phyloP scores from a whole-genome alignment of 2,888 invertebrate species.

The Perithous albicinctus region DNA sequence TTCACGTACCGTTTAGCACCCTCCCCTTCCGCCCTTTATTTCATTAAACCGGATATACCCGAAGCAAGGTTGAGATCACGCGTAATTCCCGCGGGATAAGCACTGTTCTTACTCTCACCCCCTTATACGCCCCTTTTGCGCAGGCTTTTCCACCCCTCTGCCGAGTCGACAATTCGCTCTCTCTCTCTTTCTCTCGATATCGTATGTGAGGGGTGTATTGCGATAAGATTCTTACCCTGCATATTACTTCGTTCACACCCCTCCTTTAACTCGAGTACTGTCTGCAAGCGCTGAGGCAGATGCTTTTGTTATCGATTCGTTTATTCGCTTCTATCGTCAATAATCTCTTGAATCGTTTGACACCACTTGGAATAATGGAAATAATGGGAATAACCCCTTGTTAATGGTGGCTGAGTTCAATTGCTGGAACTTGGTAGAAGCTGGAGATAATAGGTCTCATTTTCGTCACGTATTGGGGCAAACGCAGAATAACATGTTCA shows the following conservation, averaged over 20 bases:
- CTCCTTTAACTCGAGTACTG: background rate
- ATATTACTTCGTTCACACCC: conserved; percentile 37
- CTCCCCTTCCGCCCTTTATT: conserved; percentile 44
- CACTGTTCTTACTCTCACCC: conserved; percentile 39
- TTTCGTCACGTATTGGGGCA: too few species aligned
- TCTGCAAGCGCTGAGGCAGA: background rate
- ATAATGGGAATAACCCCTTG: background rate
- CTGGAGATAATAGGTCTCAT: background rate
- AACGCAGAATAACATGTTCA: background rate
- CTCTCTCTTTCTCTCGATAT: conserved; percentile 14
- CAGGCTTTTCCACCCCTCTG: conserved; percentile 1
- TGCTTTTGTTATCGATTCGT: background rate
- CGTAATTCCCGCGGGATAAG: conserved; percentile 56
- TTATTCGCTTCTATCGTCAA: conserved; percentile 14
- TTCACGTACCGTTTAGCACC: conserved; percentile 53
- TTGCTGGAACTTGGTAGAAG: background rate
- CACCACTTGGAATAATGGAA: background rate
- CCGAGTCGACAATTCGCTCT: conserved; percentile 24
- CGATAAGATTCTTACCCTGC: conserved; percentile 33
- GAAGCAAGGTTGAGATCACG: conserved; percentile 38
- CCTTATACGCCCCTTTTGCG: background rate
- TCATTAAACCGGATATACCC: conserved; percentile 61
- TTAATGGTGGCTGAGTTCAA: background rate
- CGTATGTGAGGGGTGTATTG: background rate
- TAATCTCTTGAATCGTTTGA: conserved; percentile 18